Conservation (phyloP, 2,113 vertebrate genomes). For the Mystacornis crossleyi region DNA sequence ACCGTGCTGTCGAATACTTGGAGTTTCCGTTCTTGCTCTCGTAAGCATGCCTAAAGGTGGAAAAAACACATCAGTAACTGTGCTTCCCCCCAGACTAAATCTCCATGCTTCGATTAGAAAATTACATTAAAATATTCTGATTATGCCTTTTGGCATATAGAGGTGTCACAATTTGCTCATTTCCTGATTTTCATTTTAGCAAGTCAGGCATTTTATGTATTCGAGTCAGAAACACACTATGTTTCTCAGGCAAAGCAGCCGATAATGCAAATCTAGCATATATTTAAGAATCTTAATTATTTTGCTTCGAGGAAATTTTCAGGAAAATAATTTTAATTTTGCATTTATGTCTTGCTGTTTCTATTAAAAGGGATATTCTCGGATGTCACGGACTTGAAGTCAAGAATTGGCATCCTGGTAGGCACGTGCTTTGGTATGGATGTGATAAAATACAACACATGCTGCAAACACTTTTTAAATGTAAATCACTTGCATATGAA, state of each 20-base stretch:
- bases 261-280: background rate
- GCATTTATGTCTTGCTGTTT: background rate
- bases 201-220: background rate
- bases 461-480: background rate
- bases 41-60: constrained; percentile 81
- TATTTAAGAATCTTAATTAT: background rate
- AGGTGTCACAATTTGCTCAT: background rate
- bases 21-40: constrained; percentile 80
- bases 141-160: background rate
- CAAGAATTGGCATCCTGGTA: background rate
- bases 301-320: background rate
- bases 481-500: background rate
- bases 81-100: background rate
- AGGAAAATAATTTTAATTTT: background rate
- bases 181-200: background rate
- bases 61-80: background rate
- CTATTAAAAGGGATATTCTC: background rate
- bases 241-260: background rate
- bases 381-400: background rate
- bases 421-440: background rate
- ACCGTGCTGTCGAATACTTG: constrained; percentile 84
- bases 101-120: background rate
- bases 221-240: background rate
- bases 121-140: background rate
- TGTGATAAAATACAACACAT: background rate